phyloP scores from a whole-genome alignment of 2,888 invertebrate species.

The Spicauda simplicius region DNA sequence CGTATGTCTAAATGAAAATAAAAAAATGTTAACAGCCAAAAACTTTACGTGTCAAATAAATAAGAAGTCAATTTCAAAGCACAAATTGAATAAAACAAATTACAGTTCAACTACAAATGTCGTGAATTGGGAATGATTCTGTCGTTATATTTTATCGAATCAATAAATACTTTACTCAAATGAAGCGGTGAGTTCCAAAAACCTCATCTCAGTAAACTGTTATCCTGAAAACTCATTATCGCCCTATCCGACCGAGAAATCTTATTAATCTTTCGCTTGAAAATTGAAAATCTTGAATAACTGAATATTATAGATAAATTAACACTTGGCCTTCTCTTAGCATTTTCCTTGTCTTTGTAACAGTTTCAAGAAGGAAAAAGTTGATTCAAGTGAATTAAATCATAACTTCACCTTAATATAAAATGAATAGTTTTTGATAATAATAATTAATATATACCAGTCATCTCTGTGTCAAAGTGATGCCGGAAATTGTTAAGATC shows the following conservation, averaged over 20 bases:
- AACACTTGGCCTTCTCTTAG: conserved; percentile 50
- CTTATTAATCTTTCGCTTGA: conserved; percentile 74
- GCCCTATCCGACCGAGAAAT: conserved; percentile 75
- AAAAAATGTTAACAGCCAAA: neutral
- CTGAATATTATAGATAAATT: conserved; percentile 70
- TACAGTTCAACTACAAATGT: neutral
- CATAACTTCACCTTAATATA: neutral
- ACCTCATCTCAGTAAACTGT: conserved; percentile 72
- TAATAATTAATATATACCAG: too few species aligned
- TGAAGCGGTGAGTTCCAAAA: conserved; percentile 60
- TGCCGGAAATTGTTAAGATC: too few species aligned
- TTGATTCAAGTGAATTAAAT: neutral
- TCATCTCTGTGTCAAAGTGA: too few species aligned
- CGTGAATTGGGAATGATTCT: neutral
- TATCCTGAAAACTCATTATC: conserved; percentile 80
- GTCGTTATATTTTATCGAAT: conserved; percentile 15
- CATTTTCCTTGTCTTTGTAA: neutral
- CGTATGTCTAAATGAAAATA: too few species aligned
- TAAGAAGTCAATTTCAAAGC: neutral
- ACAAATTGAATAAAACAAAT: conserved; percentile 1
- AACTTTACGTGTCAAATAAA: neutral
- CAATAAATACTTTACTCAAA: conserved; percentile 48
- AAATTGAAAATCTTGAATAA: conserved; percentile 80
- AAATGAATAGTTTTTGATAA: too few species aligned
- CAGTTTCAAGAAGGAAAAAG: conserved; percentile 5